Percentiles rank a stretch among this genome's conserved stretches.
Conservation (phyloP, 2,888 invertebrate species). For the Galeruca laticollis region DNA sequence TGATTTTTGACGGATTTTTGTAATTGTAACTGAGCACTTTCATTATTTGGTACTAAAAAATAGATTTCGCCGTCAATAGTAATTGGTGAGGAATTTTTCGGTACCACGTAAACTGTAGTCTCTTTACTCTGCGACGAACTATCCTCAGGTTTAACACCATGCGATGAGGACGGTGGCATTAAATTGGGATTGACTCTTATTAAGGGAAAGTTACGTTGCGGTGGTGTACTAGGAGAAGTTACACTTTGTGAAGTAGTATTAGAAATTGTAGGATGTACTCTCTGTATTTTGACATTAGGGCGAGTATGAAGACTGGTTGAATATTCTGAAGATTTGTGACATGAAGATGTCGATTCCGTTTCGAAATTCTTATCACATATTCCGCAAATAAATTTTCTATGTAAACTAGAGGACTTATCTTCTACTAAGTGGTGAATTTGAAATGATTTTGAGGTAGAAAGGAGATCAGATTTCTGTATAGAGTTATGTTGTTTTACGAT, state of each 20-base stretch:
- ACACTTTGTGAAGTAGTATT: no score
- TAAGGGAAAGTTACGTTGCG: background rate
- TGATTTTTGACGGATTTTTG: no score
- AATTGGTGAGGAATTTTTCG: background rate
- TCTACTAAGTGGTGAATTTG: background rate
- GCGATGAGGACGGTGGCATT: background rate
- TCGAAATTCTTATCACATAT: background rate
- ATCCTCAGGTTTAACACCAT: background rate
- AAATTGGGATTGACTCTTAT: background rate
- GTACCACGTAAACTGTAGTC: background rate
- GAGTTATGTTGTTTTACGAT: background rate
- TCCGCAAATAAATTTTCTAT: background rate
- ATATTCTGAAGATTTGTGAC: conserved; percentile 15
- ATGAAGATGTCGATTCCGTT: background rate
- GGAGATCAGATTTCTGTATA: background rate
- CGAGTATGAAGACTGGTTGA: background rate
- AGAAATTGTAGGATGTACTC: background rate
- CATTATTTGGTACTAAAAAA: conserved; percentile 5
- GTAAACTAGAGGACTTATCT: background rate
- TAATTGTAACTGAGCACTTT: background rate
- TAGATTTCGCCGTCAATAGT: conserved; percentile 12
- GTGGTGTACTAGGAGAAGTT: background rate
- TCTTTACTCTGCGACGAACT: background rate
- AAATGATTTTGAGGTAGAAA: background rate
- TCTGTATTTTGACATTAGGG: background rate